These are phyloP conservation scores for Stramonita haemastoma DNA, from an alignment of 2,888 invertebrate genomes.

Conservation along the genomic window DNA sequence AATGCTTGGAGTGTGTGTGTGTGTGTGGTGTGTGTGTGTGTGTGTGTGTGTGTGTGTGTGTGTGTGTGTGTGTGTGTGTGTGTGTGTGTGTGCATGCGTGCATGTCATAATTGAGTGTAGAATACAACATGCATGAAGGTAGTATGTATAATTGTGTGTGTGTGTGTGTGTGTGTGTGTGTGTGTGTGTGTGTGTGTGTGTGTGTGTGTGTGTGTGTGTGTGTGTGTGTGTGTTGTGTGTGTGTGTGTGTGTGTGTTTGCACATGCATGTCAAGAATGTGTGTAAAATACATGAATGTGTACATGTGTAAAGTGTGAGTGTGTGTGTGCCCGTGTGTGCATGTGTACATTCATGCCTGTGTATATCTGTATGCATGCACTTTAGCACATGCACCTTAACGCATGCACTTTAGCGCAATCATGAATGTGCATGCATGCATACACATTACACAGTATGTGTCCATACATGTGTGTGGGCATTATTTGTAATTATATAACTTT, in stretches of 20 bases:
- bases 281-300: not conserved
- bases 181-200: slow-evolving; percentile 4
- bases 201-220: slow-evolving; percentile 7
- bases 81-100: slow-evolving; percentile 6
- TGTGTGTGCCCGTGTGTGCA: not conserved
- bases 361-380: not conserved
- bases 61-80: slow-evolving; percentile 8
- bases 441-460: no score
- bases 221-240: not conserved
- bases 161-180: not conserved
- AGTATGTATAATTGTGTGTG: no score
- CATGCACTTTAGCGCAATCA: not conserved
- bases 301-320: not conserved
- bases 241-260: not conserved
- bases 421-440: no score
- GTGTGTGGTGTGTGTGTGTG: slow-evolving; percentile 16
- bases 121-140: no score
- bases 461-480: not conserved
- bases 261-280: no score
- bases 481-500: not conserved
- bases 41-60: not conserved
- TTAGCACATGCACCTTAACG: not conserved
- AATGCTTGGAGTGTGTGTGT: not conserved
- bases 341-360: not conserved
- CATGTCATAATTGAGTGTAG: no score